These are phyloP conservation scores for Sporophila hypoxantha DNA, from an alignment of 2,113 vertebrate species.

Conservation along the genomic window DNA sequence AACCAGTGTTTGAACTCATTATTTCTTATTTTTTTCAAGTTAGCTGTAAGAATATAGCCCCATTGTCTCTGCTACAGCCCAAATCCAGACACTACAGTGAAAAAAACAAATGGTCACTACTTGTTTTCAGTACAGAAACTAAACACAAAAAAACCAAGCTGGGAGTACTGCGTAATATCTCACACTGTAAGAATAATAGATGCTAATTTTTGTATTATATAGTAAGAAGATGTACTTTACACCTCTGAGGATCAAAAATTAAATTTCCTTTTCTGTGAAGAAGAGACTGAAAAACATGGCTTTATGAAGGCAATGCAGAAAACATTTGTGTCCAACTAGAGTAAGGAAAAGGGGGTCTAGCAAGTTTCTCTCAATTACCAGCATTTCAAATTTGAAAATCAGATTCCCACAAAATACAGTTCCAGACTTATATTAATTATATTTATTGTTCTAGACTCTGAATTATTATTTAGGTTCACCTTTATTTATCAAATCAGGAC, in stretches of 20 bases:
- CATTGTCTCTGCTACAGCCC: not conserved
- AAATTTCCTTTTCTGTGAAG: not conserved
- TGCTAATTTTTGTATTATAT: not conserved
- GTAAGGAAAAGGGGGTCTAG: not conserved
- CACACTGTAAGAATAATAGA: not conserved
- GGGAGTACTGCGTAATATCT: not conserved
- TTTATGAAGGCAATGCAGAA: not conserved
- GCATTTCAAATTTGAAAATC: not conserved
- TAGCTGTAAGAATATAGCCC: not conserved
- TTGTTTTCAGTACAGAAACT: not conserved
- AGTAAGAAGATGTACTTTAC: not conserved
- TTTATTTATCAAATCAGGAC: not conserved
- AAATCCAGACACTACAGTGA: not conserved
- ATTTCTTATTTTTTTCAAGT: not conserved
- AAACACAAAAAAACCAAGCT: not conserved
- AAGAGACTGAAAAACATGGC: not conserved
- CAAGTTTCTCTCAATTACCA: not conserved
- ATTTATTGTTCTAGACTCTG: not conserved
- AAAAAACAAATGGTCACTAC: not conserved
- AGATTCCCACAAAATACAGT: not conserved
- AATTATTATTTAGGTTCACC: not conserved
- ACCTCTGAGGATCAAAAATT: not conserved
- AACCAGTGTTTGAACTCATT: not conserved
- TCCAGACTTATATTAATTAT: not conserved
- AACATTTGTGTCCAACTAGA: not conserved